Conservation (phyloP, 2,888 invertebrate genomes). For the Andricus quercusramuli region DNA sequence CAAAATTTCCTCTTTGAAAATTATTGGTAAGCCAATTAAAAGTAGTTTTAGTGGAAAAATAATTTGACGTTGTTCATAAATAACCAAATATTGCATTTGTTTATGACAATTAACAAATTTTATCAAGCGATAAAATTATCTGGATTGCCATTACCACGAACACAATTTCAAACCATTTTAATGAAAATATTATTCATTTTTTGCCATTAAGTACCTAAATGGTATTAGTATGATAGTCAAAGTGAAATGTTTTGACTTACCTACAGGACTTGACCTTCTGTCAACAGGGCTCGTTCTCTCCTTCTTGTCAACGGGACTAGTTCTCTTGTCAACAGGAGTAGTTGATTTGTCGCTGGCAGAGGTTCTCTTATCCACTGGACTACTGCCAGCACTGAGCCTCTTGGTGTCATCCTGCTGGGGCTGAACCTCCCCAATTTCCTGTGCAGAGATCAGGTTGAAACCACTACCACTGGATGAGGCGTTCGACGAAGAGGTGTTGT, state of each 20-base stretch:
- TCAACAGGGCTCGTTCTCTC: conserved; percentile 68
- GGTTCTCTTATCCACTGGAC: conserved; percentile 75
- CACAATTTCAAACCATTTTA: too few species aligned
- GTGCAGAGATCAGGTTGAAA: conserved; percentile 56
- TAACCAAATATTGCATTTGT: too few species aligned
- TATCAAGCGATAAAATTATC: too few species aligned
- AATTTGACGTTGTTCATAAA: too few species aligned
- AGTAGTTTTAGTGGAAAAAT: too few species aligned
- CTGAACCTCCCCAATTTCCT: conserved; percentile 60
- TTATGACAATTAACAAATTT: too few species aligned
- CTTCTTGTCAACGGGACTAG: conserved; percentile 73
- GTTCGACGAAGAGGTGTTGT: conserved; percentile 63
- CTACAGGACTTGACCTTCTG: conserved; percentile 65
- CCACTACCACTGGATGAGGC: conserved; percentile 60
- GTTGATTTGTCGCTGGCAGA: conserved; percentile 77
- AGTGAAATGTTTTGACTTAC: conserved; percentile 50
- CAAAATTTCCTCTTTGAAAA: too few species aligned
- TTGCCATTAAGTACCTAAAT: too few species aligned
- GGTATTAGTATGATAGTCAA: neutral
- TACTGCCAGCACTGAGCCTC: conserved; percentile 72
- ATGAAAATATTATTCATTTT: too few species aligned
- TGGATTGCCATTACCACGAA: too few species aligned
- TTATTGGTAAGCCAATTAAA: too few species aligned
- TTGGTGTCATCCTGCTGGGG: conserved; percentile 67
- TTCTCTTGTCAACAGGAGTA: conserved; percentile 79